phyloP scores from a whole-genome alignment of 2,888 invertebrate species.

The Rhorus exstirpatorius region DNA sequence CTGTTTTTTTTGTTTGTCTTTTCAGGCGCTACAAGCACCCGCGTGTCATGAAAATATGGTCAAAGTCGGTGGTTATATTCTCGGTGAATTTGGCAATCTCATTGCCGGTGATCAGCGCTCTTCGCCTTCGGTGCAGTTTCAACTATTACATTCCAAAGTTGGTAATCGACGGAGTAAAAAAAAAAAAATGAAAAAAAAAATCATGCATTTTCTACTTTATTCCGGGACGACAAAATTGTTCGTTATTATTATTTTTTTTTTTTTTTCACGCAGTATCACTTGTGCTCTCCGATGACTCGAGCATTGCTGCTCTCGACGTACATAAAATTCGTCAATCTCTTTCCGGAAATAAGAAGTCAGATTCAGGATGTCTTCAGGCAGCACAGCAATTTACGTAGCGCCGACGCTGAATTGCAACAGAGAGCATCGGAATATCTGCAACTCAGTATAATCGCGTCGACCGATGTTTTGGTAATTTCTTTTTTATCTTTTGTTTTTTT shows the following conservation, averaged over 20 bases:
- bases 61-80: conserved; percentile 99
- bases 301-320: conserved; percentile 98
- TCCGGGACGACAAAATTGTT: neutral
- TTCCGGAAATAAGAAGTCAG: conserved; percentile 98
- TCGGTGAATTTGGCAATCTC: conserved; percentile 99
- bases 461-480: conserved; percentile 93
- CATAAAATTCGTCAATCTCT: conserved; percentile 99
- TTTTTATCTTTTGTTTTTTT: conserved; percentile 4
- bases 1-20: conserved; percentile 19
- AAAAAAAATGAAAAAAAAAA: neutral
- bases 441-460: conserved; percentile 97
- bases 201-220: neutral
- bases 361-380: conserved; percentile 98
- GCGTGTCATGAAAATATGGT: conserved; percentile 99
- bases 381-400: conserved; percentile 98
- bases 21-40: conserved; percentile 96
- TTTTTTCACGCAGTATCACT: conserved; percentile 90
- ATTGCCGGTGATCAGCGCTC: conserved; percentile 99
- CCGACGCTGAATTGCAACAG: conserved; percentile 99
- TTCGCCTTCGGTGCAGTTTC: conserved; percentile 98
- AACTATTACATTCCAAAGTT: conserved; percentile 97
- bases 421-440: conserved; percentile 99
- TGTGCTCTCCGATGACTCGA: conserved; percentile 98
- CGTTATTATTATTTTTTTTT: neutral
- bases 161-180: conserved; percentile 42